These are phyloP conservation scores for Apoderus coryli DNA, from an alignment of 2,888 invertebrate genomes.

Conservation along the genomic window DNA sequence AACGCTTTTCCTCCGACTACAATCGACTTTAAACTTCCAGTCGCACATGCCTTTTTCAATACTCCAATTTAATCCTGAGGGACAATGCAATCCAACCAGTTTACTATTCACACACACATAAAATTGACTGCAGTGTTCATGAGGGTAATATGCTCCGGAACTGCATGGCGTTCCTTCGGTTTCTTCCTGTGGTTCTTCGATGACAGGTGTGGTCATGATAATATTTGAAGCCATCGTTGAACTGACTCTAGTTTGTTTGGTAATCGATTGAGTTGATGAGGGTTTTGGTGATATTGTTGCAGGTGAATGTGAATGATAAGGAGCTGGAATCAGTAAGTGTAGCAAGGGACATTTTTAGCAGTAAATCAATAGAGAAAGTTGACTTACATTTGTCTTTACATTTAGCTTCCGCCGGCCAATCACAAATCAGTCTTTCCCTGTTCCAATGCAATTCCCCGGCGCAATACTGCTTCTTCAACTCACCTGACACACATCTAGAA, in stretches of 20 bases:
- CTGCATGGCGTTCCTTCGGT: no score
- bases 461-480: slow-evolving; percentile 55
- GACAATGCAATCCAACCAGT: slow-evolving; percentile 56
- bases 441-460: slow-evolving; percentile 76
- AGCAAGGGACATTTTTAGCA: no score
- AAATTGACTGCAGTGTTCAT: slow-evolving; percentile 58
- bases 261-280: no score
- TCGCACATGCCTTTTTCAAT: slow-evolving; percentile 53
- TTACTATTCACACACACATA: slow-evolving; percentile 63
- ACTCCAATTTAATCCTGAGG: slow-evolving; percentile 63
- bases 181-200: slow-evolving; percentile 8
- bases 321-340: no score
- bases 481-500: slow-evolving; percentile 53
- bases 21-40: slow-evolving; percentile 53
- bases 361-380: no score
- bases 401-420: slow-evolving; percentile 65
- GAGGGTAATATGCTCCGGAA: slow-evolving; percentile 62
- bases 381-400: slow-evolving; percentile 42
- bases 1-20: slow-evolving; percentile 29
- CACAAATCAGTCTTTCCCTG: slow-evolving; percentile 47
- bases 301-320: no score
- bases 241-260: no score
- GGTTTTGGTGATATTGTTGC: no score
- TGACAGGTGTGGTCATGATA: slow-evolving; percentile 21
- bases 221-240: slow-evolving; percentile 17